A percentile compares a stretch with the other conserved stretches of the same genome.
Conservation (phyloP, 2,888 invertebrate genomes). For the Nasonovia ribisnigri region DNA sequence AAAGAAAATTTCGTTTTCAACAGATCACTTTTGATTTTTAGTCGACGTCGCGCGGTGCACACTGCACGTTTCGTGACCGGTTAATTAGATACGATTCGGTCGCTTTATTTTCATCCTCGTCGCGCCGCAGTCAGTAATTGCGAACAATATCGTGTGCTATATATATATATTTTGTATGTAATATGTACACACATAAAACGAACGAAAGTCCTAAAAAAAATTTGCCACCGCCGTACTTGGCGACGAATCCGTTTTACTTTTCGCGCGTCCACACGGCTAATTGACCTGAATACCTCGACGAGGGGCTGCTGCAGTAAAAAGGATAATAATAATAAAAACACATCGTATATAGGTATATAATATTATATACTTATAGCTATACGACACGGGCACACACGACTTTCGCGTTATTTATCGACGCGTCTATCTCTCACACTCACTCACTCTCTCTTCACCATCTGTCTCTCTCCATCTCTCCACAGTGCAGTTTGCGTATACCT, state of each 20-base stretch:
- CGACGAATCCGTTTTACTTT: constrained; percentile 59
- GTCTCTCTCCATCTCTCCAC: neutral
- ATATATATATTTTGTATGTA: neutral
- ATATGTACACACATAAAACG: neutral
- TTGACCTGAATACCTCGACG: constrained; percentile 60
- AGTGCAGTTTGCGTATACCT: neutral
- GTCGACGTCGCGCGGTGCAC: neutral
- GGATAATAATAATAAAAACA: constrained; percentile 18
- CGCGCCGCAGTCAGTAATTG: neutral
- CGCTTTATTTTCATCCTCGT: constrained; percentile 48
- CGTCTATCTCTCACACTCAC: neutral
- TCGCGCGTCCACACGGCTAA: constrained; percentile 38
- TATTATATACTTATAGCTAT: neutral
- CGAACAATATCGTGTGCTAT: neutral
- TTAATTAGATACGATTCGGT: constrained; percentile 41
- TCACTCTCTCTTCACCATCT: neutral
- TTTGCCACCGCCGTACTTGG: constrained; percentile 42
- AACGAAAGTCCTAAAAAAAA: constrained; percentile 51
- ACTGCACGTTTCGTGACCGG: constrained; percentile 40
- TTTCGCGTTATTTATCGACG: constrained; percentile 60
- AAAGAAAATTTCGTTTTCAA: constrained; percentile 53
- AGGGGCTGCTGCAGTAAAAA: constrained; percentile 46
- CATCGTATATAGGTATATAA: neutral
- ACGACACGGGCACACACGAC: constrained; percentile 9
- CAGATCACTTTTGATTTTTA: constrained; percentile 53